phyloP scores from a whole-genome alignment of 2,797 vertebrate species.

The Gambusia yucatana region DNA sequence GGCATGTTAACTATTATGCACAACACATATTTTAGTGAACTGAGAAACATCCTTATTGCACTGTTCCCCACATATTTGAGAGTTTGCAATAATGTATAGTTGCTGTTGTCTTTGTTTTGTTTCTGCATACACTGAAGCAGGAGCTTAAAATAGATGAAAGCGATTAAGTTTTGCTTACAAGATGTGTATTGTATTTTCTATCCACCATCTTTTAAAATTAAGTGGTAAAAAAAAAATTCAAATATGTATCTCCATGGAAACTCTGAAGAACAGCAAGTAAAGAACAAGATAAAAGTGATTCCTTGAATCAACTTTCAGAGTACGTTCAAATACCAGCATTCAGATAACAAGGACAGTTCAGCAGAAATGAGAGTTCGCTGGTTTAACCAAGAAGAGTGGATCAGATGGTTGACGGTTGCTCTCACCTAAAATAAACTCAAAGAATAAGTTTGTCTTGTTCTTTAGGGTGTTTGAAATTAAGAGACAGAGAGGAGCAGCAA shows the following conservation, averaged over 20 bases:
- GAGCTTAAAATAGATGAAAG: slow-evolving; percentile 12
- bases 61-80: neutral
- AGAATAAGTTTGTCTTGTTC: neutral
- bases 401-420: neutral
- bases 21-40: neutral
- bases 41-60: neutral
- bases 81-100: neutral
- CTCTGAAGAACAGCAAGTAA: slow-evolving; percentile 6
- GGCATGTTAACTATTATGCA: neutral
- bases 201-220: slow-evolving; percentile 18
- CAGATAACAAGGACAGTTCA: neutral
- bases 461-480: neutral
- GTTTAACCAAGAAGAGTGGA: neutral
- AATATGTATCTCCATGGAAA: slow-evolving; percentile 47
- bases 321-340: neutral
- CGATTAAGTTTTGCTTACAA: neutral
- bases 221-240: neutral
- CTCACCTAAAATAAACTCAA: neutral
- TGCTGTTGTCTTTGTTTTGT: neutral
- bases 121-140: neutral
- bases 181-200: neutral
- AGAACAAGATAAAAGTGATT: neutral
- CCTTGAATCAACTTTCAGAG: neutral
- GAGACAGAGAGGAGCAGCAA: neutral
- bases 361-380: neutral